Conservation (phyloP, 2,797 vertebrate species). For the Acestrorhynchus altus region DNA sequence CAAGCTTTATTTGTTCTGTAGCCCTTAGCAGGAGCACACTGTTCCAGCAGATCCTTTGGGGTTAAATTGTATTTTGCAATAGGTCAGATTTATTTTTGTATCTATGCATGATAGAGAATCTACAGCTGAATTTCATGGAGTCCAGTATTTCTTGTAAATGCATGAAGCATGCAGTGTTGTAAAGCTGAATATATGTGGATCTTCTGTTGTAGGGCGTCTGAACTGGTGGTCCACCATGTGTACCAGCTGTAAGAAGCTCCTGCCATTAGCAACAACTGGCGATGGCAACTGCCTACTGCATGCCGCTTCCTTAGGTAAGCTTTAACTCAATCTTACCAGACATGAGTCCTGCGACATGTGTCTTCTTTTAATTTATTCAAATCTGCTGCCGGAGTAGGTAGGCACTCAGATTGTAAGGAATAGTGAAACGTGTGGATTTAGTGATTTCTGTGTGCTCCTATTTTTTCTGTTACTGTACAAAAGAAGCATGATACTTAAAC, state of each 20-base stretch:
- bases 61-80: slow-evolving; percentile 4
- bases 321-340: background rate
- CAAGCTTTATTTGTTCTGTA: slow-evolving; percentile 11
- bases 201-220: slow-evolving; percentile 85
- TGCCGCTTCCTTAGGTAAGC: slow-evolving; percentile 94
- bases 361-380: too few relatives aligned
- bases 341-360: background rate
- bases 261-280: slow-evolving; percentile 95
- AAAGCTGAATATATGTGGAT: background rate
- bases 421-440: too few relatives aligned
- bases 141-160: background rate
- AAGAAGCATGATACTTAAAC: background rate
- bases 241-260: slow-evolving; percentile 95
- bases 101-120: slow-evolving; percentile 2
- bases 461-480: background rate
- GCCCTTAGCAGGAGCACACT: background rate
- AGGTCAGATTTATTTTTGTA: slow-evolving; percentile 1
- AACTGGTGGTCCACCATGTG: slow-evolving; percentile 99
- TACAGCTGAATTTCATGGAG: slow-evolving; percentile 6
- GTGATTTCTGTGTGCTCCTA: background rate
- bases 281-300: slow-evolving; percentile 98
- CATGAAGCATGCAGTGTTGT: background rate
- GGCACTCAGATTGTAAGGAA: too few relatives aligned
- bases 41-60: slow-evolving; percentile 1
- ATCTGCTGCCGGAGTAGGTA: too few relatives aligned